Base-by-base conservation (phyloP, 2,888 invertebrate species). In the Sepiola atlantica region DNA sequence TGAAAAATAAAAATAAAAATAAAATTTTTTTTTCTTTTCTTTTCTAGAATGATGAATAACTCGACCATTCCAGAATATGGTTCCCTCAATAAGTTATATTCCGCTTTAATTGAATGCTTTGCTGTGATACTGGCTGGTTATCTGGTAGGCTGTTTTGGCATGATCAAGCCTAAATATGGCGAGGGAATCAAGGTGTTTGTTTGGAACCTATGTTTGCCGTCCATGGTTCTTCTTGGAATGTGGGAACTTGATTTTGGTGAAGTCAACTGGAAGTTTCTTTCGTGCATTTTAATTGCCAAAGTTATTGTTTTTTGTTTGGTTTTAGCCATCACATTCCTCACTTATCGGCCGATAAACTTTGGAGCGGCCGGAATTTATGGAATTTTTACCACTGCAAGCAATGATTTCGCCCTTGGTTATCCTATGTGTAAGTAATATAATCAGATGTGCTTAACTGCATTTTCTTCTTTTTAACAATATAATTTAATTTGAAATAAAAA, bases 371-470 rank as follows among this genome's bases (percentile, higher is more conserved):
- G 99, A 28, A 98, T 99, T 94, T 98, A 98, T 98, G 99, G 98
- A 35, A 99, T 99, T 96, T 99, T 99, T 97, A 98, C 98, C 96
- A 99, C 99, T 0, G 99, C 99, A 97, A 99, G 99, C 97, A 99
- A 99, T 98, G 99, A 99, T 97, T 99, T 99, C 98, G 99, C 99
- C 35, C 98, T 99, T 96, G 99, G 99, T 95, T 99, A 98, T 97
- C 99, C 99, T 16, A 99, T 99, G 96, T 98, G 99, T 99, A 98
- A 98, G 98, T 97, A 93, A 92, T n/a, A 77, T 61, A 8, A 61
- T 61, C 61, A 61, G n/a, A 32, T 77, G n/a, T n/a, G 14, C n/a
- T 32, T 77, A 77, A n/a, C 10, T 77, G 12, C 14, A 77, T 77
- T 77, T 77, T 77, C 12, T n/a, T n/a, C 8, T 8, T 45, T 45